Conservation (phyloP, 2,888 invertebrate species). For the Mythimna impura region DNA sequence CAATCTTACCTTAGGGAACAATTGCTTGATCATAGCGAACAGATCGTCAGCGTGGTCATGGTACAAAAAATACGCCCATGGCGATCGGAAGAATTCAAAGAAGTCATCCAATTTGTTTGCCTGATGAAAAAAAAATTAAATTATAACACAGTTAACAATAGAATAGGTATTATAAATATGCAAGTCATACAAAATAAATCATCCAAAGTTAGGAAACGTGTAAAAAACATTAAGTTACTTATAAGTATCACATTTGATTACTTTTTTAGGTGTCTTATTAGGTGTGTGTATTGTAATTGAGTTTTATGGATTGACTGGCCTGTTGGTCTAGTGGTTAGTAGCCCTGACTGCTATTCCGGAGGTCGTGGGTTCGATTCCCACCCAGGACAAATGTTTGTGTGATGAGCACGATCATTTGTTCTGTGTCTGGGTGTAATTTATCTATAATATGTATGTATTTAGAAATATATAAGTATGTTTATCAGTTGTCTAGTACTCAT, state of each 20-base stretch:
- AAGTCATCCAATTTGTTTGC: constrained; percentile 91
- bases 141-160: constrained; percentile 2
- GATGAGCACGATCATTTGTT: no score
- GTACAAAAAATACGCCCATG: constrained; percentile 92
- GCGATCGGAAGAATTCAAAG: constrained; percentile 91
- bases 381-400: no score
- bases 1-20: constrained; percentile 81
- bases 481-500: no score
- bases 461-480: no score
- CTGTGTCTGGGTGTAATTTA: no score
- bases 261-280: constrained; percentile 18
- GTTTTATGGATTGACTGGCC: no score
- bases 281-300: no score
- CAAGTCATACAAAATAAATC: constrained; percentile 37
- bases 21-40: constrained; percentile 83
- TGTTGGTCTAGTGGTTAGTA: no score
- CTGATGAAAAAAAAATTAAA: constrained; percentile 69
- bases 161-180: neutral
- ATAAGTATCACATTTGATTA: constrained; percentile 8
- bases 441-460: no score
- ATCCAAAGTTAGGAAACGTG: neutral
- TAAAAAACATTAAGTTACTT: constrained; percentile 8
- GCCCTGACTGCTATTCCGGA: no score
- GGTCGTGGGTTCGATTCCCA: no score
- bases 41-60: constrained; percentile 90